A percentile compares a stretch with the other conserved stretches of the same genome.
Conservation (phyloP, 2,113 vertebrate genomes). For the Bufo bufo region DNA sequence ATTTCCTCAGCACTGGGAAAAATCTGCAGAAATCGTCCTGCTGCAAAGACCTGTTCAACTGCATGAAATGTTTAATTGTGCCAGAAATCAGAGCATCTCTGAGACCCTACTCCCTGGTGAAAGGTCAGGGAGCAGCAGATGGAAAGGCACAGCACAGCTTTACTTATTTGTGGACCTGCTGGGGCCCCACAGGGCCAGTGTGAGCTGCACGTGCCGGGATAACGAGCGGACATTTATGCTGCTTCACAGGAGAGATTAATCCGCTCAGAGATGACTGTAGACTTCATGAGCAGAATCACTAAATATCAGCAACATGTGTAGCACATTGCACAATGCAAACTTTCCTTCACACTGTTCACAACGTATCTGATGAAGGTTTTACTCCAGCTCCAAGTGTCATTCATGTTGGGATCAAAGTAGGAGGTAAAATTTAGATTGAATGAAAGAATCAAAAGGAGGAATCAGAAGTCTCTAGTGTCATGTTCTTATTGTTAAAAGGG, state of each 20-base stretch:
- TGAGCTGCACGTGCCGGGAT: not conserved
- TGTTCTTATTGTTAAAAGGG: too few relatives aligned
- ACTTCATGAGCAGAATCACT: not conserved
- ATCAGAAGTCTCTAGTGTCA: not conserved
- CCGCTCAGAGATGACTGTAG: not conserved
- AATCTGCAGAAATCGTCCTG: not conserved
- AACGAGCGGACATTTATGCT: not conserved
- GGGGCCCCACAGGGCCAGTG: not conserved
- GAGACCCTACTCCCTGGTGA: not conserved
- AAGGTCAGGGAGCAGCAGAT: constrained; percentile 15
- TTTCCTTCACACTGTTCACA: not conserved
- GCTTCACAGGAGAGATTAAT: not conserved
- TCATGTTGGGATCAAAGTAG: not conserved
- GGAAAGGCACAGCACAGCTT: constrained; percentile 1
- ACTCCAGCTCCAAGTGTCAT: not conserved
- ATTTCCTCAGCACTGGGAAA: not conserved
- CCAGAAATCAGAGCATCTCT: not conserved
- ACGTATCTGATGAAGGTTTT: not conserved
- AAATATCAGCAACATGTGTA: not conserved
- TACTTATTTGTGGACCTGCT: not conserved
- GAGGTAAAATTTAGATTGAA: not conserved
- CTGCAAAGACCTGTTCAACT: not conserved
- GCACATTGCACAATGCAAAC: not conserved
- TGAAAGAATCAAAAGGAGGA: not conserved
- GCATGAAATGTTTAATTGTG: not conserved